These are phyloP conservation scores for Actias luna DNA, from an alignment of 2,888 invertebrate genomes.

Conservation along the genomic window DNA sequence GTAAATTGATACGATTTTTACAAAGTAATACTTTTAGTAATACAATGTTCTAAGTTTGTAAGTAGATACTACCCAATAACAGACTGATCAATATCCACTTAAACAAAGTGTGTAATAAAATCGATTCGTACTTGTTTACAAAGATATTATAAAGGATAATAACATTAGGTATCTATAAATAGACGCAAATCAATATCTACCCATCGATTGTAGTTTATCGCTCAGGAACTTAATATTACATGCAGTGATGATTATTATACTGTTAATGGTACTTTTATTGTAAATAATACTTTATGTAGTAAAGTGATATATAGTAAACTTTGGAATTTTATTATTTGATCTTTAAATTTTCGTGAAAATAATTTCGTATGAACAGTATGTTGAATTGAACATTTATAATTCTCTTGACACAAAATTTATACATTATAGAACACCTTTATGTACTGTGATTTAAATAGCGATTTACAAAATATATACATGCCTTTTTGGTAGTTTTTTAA, in stretches of 20 bases:
- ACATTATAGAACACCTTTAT: neutral
- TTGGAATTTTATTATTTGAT: neutral
- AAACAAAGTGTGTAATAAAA: neutral
- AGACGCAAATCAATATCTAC: constrained; percentile 23
- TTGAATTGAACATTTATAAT: neutral
- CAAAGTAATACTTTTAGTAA: no score
- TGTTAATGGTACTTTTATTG: neutral
- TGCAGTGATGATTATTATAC: constrained; percentile 12
- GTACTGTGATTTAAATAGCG: neutral
- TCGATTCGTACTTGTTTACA: constrained; percentile 7
- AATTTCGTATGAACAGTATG: neutral
- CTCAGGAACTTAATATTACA: constrained; percentile 28
- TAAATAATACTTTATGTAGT: neutral
- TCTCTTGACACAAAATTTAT: neutral
- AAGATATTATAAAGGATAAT: constrained; percentile 23
- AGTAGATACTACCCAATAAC: neutral
- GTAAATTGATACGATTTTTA: no score
- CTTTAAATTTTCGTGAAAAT: neutral
- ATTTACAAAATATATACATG: no score
- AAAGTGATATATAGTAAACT: neutral
- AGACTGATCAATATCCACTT: constrained; percentile 11
- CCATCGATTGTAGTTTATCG: constrained; percentile 18
- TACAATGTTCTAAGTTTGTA: no score
- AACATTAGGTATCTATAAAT: constrained; percentile 19
- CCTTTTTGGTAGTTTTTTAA: no score